Evolutionary conservation across 1,140 invertebrate genomes (phyloP).

Genomic region (Kradibia gibbosae): DNA sequence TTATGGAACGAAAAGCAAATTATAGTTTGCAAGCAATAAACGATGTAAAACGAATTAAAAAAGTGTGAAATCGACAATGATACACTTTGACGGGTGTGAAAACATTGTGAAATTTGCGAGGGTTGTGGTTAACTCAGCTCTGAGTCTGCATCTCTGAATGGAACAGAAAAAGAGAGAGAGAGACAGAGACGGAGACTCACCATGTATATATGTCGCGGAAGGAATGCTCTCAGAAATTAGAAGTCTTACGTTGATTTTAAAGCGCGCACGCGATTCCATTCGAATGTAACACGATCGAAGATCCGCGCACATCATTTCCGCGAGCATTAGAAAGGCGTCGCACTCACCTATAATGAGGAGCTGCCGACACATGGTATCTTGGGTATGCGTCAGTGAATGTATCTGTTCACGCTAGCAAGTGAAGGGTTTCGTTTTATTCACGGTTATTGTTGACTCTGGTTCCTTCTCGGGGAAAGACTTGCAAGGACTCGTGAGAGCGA

Average conservation of each 20-base stretch:
- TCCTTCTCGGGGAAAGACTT: not conserved
- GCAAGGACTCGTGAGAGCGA: slow-evolving; percentile 26
- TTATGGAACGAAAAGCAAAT: no score
- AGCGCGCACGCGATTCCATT: not conserved
- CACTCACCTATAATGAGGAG: slow-evolving; percentile 43
- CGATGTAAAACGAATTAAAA: slow-evolving; percentile 34
- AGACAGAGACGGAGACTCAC: not conserved
- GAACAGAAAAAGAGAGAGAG: not conserved
- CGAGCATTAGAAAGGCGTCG: slow-evolving; percentile 32
- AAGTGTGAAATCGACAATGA: slow-evolving; percentile 39
- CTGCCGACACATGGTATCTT: slow-evolving; percentile 39
- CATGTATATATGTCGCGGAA: slow-evolving; percentile 13
- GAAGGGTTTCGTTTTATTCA: not conserved
- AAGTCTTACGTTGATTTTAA: slow-evolving; percentile 42
- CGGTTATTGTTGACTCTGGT: not conserved
- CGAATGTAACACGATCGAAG: not conserved
- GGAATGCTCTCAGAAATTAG: slow-evolving; percentile 43
- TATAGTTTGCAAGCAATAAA: no score
- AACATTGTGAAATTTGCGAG: not conserved
- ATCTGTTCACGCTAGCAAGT: not conserved
- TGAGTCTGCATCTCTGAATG: not conserved
- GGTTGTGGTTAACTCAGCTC: not conserved
- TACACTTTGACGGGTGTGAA: slow-evolving; percentile 4
- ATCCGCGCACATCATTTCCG: not conserved
- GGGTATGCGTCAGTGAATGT: no score